Evolutionary conservation across 2,888 invertebrate species (phyloP).

Genomic region (Aquatica leii): DNA sequence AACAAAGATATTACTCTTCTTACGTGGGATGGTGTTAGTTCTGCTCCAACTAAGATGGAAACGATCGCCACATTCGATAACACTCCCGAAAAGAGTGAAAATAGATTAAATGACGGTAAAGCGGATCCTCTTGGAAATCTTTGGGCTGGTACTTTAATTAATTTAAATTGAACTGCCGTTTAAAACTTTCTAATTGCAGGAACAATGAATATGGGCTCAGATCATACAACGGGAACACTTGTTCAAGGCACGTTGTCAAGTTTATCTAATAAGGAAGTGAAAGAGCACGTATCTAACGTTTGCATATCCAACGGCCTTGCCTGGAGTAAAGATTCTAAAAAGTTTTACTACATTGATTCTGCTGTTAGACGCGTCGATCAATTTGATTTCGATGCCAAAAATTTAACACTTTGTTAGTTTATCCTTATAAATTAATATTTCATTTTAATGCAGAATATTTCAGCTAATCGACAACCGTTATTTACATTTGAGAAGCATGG

Average conservation of each 20-base stretch:
- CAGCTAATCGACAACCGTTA: slow-evolving; percentile 68
- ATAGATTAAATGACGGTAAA: slow-evolving; percentile 83
- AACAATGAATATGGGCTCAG: slow-evolving; percentile 48
- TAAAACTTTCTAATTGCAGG: slow-evolving; percentile 39
- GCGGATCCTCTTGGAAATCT: slow-evolving; percentile 77
- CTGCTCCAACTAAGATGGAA: slow-evolving; percentile 62
- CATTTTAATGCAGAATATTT: neutral
- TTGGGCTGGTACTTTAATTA: slow-evolving; percentile 68
- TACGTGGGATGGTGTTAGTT: slow-evolving; percentile 70
- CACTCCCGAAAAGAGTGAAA: slow-evolving; percentile 61
- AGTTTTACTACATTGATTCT: slow-evolving; percentile 80
- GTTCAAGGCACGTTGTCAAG: slow-evolving; percentile 41
- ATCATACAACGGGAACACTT: slow-evolving; percentile 33
- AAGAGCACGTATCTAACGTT: slow-evolving; percentile 39
- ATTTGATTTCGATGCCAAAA: slow-evolving; percentile 71
- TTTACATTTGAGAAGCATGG: slow-evolving; percentile 64
- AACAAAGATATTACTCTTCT: slow-evolving; percentile 68
- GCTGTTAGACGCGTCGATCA: slow-evolving; percentile 69
- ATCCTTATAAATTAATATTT: too few species aligned
- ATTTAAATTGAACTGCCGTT: neutral
- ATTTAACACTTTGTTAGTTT: slow-evolving; percentile 63
- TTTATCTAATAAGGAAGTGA: slow-evolving; percentile 33
- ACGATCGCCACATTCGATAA: slow-evolving; percentile 66
- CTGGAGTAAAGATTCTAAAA: slow-evolving; percentile 73
- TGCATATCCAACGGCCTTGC: slow-evolving; percentile 70